These are phyloP conservation scores for Rousettus leschenaultii DNA, from an alignment of 2,113 vertebrate genomes.

Conservation along the genomic window DNA sequence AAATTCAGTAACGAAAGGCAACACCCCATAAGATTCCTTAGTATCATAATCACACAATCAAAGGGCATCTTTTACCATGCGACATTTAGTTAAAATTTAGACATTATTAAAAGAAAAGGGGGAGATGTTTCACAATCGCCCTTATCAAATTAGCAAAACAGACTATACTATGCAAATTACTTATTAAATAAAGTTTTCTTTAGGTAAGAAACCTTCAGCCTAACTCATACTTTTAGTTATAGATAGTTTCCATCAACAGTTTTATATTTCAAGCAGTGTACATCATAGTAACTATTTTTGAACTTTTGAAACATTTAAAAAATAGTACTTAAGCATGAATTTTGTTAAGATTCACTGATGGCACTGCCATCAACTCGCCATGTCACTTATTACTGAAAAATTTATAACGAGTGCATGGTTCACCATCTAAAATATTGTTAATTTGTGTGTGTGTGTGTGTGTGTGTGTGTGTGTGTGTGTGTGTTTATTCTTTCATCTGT, in stretches of 20 bases:
- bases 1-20: background rate
- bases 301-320: constrained; percentile 7
- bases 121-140: background rate
- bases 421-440: background rate
- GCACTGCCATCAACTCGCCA: background rate
- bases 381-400: background rate
- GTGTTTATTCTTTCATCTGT: background rate
- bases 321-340: background rate
- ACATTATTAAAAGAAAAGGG: background rate
- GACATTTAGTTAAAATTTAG: background rate
- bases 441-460: background rate
- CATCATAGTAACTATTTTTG: background rate
- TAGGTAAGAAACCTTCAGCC: background rate
- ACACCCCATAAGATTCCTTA: background rate
- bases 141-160: background rate
- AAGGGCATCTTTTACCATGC: background rate
- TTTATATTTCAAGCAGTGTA: background rate
- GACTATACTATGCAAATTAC: background rate
- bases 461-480: too few relatives aligned
- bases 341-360: background rate
- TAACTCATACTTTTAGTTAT: background rate
- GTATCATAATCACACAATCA: background rate
- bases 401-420: background rate
- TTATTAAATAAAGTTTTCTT: constrained; percentile 27
- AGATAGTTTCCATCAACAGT: background rate